Percentiles rank a stretch among this genome's conserved stretches.
Conservation (phyloP, 2,113 vertebrate species). For the Eudyptes chrysolophus region DNA sequence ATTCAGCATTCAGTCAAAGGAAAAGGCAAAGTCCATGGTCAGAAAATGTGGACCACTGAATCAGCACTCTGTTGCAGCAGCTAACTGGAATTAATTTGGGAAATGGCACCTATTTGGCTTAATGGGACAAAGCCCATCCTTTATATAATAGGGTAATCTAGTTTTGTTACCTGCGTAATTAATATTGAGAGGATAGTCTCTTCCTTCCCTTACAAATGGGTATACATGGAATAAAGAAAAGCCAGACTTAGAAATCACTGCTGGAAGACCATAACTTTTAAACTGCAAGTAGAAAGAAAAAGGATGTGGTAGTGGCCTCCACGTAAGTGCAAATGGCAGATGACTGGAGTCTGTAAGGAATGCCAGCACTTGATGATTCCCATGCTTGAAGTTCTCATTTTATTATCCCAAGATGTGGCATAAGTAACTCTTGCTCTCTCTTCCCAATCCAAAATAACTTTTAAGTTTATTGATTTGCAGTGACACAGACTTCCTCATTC, state of each 20-base stretch:
- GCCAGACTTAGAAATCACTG: not conserved
- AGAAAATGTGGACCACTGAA: slow-evolving; percentile 46
- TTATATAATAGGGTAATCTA: not conserved
- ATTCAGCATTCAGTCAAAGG: slow-evolving; percentile 46
- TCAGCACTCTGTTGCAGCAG: slow-evolving; percentile 42
- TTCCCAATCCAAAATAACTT: not conserved
- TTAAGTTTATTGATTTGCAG: not conserved
- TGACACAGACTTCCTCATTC: not conserved
- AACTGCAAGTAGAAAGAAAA: slow-evolving; percentile 12
- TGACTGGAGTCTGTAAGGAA: not conserved
- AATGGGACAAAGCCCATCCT: not conserved
- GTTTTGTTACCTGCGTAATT: not conserved
- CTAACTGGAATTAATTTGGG: slow-evolving; percentile 32
- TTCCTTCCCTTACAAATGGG: not conserved
- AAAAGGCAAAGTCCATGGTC: slow-evolving; percentile 53
- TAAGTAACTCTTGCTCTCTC: not conserved
- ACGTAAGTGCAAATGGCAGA: not conserved
- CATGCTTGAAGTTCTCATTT: not conserved
- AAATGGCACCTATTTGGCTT: slow-evolving; percentile 45
- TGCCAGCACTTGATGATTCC: not conserved
- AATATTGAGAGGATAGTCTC: not conserved
- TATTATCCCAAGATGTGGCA: not conserved
- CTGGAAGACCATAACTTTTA: slow-evolving; percentile 31
- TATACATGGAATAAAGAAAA: not conserved
- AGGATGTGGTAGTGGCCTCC: not conserved